Evolutionary conservation across 2,797 vertebrate genomes (phyloP).

Genomic region (Ctenopoma multispine): DNA sequence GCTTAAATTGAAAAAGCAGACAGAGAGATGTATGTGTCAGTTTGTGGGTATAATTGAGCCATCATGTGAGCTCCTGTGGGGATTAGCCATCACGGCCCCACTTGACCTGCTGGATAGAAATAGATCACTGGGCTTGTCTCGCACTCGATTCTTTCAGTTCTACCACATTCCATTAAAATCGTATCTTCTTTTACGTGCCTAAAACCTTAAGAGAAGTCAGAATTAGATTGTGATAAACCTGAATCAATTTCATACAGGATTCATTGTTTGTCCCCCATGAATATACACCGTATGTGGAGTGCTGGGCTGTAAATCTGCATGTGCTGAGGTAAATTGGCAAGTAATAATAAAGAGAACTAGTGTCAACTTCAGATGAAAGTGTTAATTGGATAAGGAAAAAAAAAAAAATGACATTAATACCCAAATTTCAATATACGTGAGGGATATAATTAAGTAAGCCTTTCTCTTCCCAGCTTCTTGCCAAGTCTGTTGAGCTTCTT

Average conservation of each 20-base stretch:
- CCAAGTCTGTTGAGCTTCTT: conserved; percentile 41
- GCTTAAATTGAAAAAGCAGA: conserved; percentile 29
- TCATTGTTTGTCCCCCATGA: neutral
- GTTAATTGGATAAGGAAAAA: conserved; percentile 53
- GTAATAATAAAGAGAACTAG: conserved; percentile 31
- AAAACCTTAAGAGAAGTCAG: conserved; percentile 9
- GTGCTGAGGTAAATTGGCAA: conserved; percentile 20
- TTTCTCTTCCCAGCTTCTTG: conserved; percentile 31
- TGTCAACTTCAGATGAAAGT: conserved; percentile 20
- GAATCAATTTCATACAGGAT: conserved; percentile 15
- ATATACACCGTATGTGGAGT: neutral
- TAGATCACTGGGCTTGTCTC: conserved; percentile 40
- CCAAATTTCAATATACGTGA: conserved; percentile 34
- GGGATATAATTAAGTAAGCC: conserved; percentile 38
- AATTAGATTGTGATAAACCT: conserved; percentile 21
- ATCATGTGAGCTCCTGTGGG: conserved; percentile 55
- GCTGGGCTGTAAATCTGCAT: conserved; percentile 15
- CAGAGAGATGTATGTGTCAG: conserved; percentile 30
- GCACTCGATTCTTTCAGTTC: conserved; percentile 34
- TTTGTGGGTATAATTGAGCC: conserved; percentile 53
- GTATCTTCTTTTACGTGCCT: neutral
- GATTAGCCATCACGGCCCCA: conserved; percentile 57
- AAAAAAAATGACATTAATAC: conserved; percentile 31
- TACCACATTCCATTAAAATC: conserved; percentile 19
- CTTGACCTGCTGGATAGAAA: conserved; percentile 50